A percentile compares a stretch with the other conserved stretches of the same genome.
Conservation (phyloP, 2,113 vertebrate species). For the Hystrix cristata region DNA sequence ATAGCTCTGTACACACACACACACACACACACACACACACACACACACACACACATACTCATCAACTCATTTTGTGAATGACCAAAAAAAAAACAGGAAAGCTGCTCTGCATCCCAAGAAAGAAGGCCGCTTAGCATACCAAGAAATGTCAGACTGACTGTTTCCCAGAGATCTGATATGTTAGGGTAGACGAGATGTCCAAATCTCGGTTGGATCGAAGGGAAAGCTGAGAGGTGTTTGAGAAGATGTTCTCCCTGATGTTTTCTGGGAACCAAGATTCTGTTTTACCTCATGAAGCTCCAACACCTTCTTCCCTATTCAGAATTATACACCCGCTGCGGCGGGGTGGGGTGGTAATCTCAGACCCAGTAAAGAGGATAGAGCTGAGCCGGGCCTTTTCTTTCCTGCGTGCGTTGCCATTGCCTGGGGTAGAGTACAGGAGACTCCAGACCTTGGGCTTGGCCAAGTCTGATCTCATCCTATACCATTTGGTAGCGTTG, state of each 20-base stretch:
- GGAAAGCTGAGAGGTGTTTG: background rate
- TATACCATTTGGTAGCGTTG: background rate
- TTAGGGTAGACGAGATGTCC: background rate
- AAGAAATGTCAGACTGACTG: background rate
- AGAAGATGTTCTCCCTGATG: background rate
- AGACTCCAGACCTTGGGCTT: background rate
- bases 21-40: background rate
- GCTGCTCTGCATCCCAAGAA: background rate
- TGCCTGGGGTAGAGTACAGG: background rate
- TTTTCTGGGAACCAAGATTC: background rate
- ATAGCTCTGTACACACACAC: background rate
- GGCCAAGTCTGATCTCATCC: background rate
- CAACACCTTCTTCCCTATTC: background rate
- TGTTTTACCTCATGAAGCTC: background rate
- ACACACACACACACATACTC: background rate
- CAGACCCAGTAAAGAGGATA: rapidly evolving
- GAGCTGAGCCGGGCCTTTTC: background rate
- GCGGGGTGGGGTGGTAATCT: background rate
- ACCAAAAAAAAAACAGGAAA: background rate
- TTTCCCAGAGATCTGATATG: background rate
- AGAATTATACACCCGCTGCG: background rate
- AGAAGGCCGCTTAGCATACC: background rate
- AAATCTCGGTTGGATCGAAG: background rate
- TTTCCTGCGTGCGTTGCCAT: background rate
- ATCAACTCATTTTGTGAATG: background rate